Conservation (phyloP, 2,888 invertebrate species). For the Dolichopus griseipennis region DNA sequence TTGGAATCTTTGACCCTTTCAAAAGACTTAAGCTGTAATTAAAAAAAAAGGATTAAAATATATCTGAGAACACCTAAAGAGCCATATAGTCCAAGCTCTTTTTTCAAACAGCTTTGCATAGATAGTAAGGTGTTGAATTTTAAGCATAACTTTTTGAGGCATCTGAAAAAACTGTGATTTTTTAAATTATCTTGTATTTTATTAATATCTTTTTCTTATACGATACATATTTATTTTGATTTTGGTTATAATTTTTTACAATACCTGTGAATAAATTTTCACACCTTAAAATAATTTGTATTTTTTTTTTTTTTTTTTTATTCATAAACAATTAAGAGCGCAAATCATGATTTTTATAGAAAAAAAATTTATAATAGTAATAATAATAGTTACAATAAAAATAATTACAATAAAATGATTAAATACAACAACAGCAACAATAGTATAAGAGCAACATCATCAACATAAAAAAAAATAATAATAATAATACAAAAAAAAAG, state of each 20-base stretch:
- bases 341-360: not conserved
- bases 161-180: too few species aligned
- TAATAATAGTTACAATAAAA: not conserved
- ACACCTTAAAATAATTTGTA: not conserved
- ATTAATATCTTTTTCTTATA: too few species aligned
- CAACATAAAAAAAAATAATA: not conserved
- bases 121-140: too few species aligned
- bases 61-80: too few species aligned
- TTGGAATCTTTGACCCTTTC: too few species aligned
- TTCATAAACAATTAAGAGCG: not conserved
- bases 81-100: too few species aligned
- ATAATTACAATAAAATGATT: not conserved
- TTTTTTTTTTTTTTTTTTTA: not conserved
- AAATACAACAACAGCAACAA: not conserved
- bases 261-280: constrained; percentile 2
- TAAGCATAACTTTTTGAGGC: too few species aligned
- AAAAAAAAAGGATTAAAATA: too few species aligned
- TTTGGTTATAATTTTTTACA: not conserved
- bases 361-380: not conserved
- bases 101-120: too few species aligned
- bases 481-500: not conserved
- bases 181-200: too few species aligned
- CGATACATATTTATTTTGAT: not conserved
- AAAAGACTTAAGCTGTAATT: too few species aligned
- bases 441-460: not conserved